Evolutionary conservation across 2,113 vertebrate species (phyloP).

Genomic region (Hippocampus mohnikei): DNA sequence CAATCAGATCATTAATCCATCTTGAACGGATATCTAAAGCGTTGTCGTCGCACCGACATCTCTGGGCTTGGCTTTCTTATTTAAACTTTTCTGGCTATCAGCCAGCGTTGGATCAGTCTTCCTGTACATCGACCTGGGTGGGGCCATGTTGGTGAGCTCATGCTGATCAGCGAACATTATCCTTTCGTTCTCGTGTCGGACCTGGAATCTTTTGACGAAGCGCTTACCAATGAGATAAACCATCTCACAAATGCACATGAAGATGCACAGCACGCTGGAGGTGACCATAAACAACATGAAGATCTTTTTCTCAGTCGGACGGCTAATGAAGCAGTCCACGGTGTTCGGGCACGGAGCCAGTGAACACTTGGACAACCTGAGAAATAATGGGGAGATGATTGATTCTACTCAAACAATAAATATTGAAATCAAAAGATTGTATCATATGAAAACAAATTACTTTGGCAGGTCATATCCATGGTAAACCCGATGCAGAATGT

Average conservation of each 20-base stretch:
- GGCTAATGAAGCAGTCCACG: constrained; percentile 85
- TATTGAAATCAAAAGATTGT: neutral
- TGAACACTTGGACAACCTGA: constrained; percentile 78
- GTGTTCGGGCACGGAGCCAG: constrained; percentile 77
- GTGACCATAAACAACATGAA: constrained; percentile 94
- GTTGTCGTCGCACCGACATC: constrained; percentile 11
- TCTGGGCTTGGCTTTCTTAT: constrained; percentile 28
- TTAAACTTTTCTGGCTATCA: constrained; percentile 45
- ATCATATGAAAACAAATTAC: constrained; percentile 21
- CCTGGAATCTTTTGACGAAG: constrained; percentile 49
- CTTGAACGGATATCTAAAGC: constrained; percentile 37
- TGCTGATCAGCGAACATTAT: constrained; percentile 40
- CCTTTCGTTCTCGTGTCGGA: constrained; percentile 35
- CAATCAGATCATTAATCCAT: neutral
- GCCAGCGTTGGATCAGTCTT: constrained; percentile 42
- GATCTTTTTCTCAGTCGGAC: constrained; percentile 90
- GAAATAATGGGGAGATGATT: neutral
- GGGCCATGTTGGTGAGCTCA: constrained; percentile 38
- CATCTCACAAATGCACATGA: constrained; percentile 84
- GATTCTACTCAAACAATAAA: neutral
- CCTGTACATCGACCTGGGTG: constrained; percentile 32
- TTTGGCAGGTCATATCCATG: constrained; percentile 80
- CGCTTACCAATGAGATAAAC: constrained; percentile 81
- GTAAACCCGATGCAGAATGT: constrained; percentile 80
- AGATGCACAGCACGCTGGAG: constrained; percentile 77